Conservation (phyloP, 2,888 invertebrate genomes). For the Pterostichus niger region DNA sequence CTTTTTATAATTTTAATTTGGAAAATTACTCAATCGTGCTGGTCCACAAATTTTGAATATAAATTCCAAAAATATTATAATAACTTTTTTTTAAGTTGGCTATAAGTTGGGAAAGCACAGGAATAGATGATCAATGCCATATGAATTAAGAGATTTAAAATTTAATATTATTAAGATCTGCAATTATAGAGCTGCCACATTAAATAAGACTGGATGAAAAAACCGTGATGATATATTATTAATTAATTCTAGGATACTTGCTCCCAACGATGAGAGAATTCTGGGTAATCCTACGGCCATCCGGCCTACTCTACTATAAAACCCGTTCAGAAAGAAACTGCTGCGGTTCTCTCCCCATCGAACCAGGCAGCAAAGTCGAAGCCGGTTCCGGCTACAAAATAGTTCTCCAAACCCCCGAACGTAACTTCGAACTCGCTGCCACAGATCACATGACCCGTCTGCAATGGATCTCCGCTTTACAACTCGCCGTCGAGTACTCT, state of each 20-base stretch:
- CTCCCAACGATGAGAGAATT: conserved; percentile 88
- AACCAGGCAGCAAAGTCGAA: conserved; percentile 81
- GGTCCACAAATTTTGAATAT: too few species aligned
- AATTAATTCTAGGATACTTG: conserved; percentile 78
- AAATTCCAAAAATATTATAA: too few species aligned
- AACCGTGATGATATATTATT: not conserved
- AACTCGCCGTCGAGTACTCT: conserved; percentile 85
- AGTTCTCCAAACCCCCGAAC: conserved; percentile 84
- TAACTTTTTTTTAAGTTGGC: too few species aligned
- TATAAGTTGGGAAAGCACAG: too few species aligned
- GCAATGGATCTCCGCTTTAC: conserved; percentile 88
- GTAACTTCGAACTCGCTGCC: conserved; percentile 86
- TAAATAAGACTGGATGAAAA: conserved; percentile 74
- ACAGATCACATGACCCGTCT: conserved; percentile 87
- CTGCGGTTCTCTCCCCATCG: conserved; percentile 59
- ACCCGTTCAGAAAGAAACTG: conserved; percentile 84
- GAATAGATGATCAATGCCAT: too few species aligned
- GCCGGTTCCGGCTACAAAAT: conserved; percentile 83
- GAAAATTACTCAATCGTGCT: too few species aligned
- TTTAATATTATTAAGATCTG: too few species aligned
- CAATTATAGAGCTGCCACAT: too few species aligned
- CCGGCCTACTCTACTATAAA: conserved; percentile 87
- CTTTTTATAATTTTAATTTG: too few species aligned
- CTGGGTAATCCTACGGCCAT: conserved; percentile 89
- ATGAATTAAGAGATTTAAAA: too few species aligned